phyloP scores from a whole-genome alignment of 2,888 invertebrate species.

The Amphimallon solstitiale region DNA sequence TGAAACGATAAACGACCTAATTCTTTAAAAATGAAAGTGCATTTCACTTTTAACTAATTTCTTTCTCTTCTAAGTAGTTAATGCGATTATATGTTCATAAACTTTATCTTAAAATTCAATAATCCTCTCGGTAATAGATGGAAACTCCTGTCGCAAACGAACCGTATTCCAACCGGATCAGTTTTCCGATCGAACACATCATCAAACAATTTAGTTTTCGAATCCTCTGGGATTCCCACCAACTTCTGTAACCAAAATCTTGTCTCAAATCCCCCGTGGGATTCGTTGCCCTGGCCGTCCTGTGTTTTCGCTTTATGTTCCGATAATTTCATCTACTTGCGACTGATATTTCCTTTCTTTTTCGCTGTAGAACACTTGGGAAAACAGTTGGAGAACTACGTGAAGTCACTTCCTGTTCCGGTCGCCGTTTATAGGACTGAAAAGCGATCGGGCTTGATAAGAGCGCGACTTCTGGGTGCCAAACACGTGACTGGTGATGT shows the following conservation, averaged over 20 bases:
- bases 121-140: too few species aligned
- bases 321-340: neutral
- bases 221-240: too few species aligned
- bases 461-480: conserved; percentile 94
- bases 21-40: too few species aligned
- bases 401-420: conserved; percentile 84
- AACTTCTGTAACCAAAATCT: too few species aligned
- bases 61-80: too few species aligned
- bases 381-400: conserved; percentile 87
- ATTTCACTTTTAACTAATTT: too few species aligned
- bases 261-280: neutral
- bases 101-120: too few species aligned
- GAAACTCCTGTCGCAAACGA: neutral
- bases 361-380: conserved; percentile 82
- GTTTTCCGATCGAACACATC: too few species aligned
- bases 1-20: too few species aligned
- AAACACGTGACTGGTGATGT: conserved; percentile 91
- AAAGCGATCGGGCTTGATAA: conserved; percentile 93
- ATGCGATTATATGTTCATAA: too few species aligned
- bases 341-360: neutral
- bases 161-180: neutral
- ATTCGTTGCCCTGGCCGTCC: neutral
- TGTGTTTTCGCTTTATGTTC: neutral
- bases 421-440: conserved; percentile 90
- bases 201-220: too few species aligned